Evolutionary conservation across 2,113 vertebrate genomes (phyloP), one percentile per base, ranked within the genome.

Genomic region (Atherinomorus stipes): DNA sequence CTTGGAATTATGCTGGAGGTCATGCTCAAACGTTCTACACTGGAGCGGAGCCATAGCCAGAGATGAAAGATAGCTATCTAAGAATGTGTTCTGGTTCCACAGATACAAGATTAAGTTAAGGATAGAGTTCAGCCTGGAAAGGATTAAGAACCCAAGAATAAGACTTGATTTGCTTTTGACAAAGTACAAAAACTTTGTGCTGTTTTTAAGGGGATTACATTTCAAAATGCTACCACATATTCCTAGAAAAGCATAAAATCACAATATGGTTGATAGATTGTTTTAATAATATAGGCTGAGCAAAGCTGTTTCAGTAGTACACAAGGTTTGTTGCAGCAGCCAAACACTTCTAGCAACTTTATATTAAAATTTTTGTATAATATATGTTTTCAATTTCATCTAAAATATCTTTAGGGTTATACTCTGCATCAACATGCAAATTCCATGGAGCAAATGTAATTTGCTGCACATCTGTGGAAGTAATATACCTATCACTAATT

Each of bases 1-100:
- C 54, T n/a, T 47, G 69, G 26, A 68, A 25, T 16, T 38, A 74
- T 49, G 50, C 57, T 84, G 69, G 78, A 88, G 88, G 86, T 87
- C 80, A 85, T 83, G 71, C 50, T 72, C 64, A 50, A 64, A 73
- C 56, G 4, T 9, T 8, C 37, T 34, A 56, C 11, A 9, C 11
- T 71, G 63, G 28, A 73, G 31, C 68, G 45, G 57, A 72, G 28
- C 18, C 49, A 59, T 3, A 42, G 50, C 53, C 11, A 21, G 0
- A 57, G 21, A 15, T 34, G 25, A 70, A n/a, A 52, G 52, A 81
- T 80, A 66, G 26, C 31, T 28, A 71, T 61, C 74, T 25, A 37
- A 26, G 37, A 73, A 25, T 44, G 12, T 77, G 52, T n/a, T 23
- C 26, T 40, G 31, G 25, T 18, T 45, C 45, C 49, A 73, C 26